These are phyloP conservation scores for Corapipo altera DNA, from an alignment of 2,113 vertebrate species.

Conservation along the genomic window DNA sequence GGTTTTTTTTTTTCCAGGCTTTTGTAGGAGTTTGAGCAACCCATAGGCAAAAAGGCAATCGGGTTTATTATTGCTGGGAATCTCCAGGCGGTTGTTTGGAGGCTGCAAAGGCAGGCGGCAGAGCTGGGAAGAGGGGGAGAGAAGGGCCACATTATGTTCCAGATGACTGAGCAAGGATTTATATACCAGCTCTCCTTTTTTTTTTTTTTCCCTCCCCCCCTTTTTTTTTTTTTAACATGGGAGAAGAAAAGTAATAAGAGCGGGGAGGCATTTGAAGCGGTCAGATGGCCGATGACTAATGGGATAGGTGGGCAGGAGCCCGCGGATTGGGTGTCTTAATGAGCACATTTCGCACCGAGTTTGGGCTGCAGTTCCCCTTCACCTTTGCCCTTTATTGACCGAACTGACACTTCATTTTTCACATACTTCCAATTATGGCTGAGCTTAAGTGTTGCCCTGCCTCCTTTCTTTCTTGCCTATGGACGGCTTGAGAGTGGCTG, in stretches of 20 bases:
- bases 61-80: slow-evolving; percentile 84
- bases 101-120: slow-evolving; percentile 77
- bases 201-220: background rate
- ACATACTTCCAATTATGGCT: slow-evolving; percentile 94
- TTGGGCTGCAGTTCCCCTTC: slow-evolving; percentile 86
- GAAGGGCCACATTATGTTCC: slow-evolving; percentile 78
- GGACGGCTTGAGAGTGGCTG: slow-evolving; percentile 72
- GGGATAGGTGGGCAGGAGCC: slow-evolving; percentile 81
- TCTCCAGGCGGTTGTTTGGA: slow-evolving; percentile 82
- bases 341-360: slow-evolving; percentile 88
- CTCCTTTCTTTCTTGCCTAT: slow-evolving; percentile 80
- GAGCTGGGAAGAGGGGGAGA: slow-evolving; percentile 62
- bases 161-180: slow-evolving; percentile 81
- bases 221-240: slow-evolving; percentile 65
- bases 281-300: slow-evolving; percentile 88
- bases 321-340: slow-evolving; percentile 93
- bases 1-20: background rate
- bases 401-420: slow-evolving; percentile 98
- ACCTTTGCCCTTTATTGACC: slow-evolving; percentile 98
- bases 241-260: slow-evolving; percentile 82
- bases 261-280: slow-evolving; percentile 71
- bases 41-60: slow-evolving; percentile 83
- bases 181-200: slow-evolving; percentile 75
- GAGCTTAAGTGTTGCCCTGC: slow-evolving; percentile 78
- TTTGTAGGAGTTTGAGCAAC: slow-evolving; percentile 75